Evolutionary conservation across 35 echinoderm and acorn worm species (phyloP).

Genomic region (Strongylocentrotus purpuratus): DNA sequence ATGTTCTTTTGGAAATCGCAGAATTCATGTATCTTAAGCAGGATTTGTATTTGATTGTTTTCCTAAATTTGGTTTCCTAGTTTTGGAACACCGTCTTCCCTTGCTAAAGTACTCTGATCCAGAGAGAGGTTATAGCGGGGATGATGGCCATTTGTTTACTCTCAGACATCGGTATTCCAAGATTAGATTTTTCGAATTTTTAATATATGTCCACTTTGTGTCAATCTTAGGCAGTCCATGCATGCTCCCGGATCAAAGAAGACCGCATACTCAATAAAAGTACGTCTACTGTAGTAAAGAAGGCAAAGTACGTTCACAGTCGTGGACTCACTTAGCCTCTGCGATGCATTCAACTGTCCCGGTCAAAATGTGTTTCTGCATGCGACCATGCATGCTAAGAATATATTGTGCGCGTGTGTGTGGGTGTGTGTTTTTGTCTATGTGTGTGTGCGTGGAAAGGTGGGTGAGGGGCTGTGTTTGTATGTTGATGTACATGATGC

Average conservation of each 20-base stretch:
- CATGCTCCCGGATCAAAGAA: constrained; percentile 32
- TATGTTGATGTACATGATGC: constrained; percentile 39
- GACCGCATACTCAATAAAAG: constrained; percentile 46
- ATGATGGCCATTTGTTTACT: constrained; percentile 50
- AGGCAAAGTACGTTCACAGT: constrained; percentile 34
- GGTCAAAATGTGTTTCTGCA: constrained; percentile 14
- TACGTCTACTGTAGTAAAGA: constrained; percentile 32
- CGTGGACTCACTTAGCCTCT: constrained; percentile 37
- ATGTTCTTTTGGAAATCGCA: neutral
- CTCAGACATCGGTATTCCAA: neutral
- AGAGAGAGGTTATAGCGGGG: neutral
- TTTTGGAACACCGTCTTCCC: neutral
- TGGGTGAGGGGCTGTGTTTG: neutral
- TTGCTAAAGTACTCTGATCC: neutral
- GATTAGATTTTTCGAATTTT: constrained; percentile 51
- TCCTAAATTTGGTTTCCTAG: neutral
- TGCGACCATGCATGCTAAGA: neutral
- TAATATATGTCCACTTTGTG: constrained; percentile 55
- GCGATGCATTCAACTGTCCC: neutral
- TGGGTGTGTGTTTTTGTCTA: neutral
- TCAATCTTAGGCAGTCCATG: constrained; percentile 25
- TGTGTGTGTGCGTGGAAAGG: neutral
- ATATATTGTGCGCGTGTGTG: neutral
- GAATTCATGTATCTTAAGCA: neutral
- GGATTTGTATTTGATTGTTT: neutral